These are phyloP conservation scores for Aselliscus stoliczkanus DNA, from an alignment of 2,797 vertebrate genomes.

Conservation along the genomic window DNA sequence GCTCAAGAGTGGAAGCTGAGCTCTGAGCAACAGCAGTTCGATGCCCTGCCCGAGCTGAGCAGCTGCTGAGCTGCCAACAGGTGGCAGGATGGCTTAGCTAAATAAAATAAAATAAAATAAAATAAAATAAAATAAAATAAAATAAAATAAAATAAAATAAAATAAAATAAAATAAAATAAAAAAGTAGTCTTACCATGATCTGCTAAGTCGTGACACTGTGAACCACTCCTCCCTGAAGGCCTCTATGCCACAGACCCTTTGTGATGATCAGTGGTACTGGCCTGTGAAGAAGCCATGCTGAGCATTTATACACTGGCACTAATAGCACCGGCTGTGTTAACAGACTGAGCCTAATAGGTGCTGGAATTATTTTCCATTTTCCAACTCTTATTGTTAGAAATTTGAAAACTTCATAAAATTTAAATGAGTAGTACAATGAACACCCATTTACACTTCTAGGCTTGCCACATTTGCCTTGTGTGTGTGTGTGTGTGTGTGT, in stretches of 20 bases:
- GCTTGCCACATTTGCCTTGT: neutral
- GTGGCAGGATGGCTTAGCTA: too few relatives aligned
- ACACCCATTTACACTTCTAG: neutral
- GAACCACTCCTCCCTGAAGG: neutral
- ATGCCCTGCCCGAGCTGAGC: too few relatives aligned
- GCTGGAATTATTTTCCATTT: neutral
- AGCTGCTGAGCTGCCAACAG: too few relatives aligned
- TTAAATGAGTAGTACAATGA: neutral
- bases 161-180: too few relatives aligned
- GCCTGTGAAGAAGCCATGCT: neutral
- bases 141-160: too few relatives aligned
- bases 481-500: neutral
- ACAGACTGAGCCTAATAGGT: neutral
- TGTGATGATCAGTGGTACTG: neutral
- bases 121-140: too few relatives aligned
- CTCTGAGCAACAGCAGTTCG: too few relatives aligned
- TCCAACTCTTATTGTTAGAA: neutral
- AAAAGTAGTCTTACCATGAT: too few relatives aligned
- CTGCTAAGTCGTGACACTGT: neutral
- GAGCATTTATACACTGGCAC: neutral
- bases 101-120: too few relatives aligned
- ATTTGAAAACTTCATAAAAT: neutral
- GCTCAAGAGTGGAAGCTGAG: too few relatives aligned
- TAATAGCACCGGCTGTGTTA: neutral
- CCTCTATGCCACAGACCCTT: neutral